Base-by-base conservation (phyloP, 2,113 vertebrate species). In the Indicator maculatus region DNA sequence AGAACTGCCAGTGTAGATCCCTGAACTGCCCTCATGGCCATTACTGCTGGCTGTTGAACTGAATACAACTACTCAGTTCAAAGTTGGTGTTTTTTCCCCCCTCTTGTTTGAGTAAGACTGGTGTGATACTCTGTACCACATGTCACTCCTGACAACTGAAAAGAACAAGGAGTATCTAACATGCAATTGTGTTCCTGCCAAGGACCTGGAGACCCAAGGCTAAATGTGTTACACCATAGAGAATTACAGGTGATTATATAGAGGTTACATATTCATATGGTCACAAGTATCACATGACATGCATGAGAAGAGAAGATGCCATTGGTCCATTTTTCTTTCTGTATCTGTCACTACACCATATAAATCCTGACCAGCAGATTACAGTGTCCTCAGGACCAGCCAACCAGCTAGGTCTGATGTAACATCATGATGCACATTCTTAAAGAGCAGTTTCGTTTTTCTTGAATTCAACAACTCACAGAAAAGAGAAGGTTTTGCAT, bases 191-290 rank as follows among this genome's bases (percentile, higher is more conserved):
- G 28, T 86, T 77, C 41, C 83, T 83, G 83, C 52, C 55, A 55
- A 85, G 78, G 79, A 80, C 36, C 61, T 36, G 38, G 38, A 89
- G 79, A 91, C 75, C 75, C 88, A 96, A 64, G 72, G 74, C 83
- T 59, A 82, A 55, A 31, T 63, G 53, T 41, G 74, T 93, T 80
- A 91, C 84, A 89, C 63, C 84, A 87, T 1, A 73, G 56, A 78
- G 59, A 70, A 63, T 59, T 91, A 79, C 36, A 73, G 63, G 71
- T 50, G 77, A 66, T 89, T 88, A 69, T 60, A 75, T 39, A 72
- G 74, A 76, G 87, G 38, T 31, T 89, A 79, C 9, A 39, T 24
- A 63, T 69, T 80, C 66, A 55, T 55, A 89, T 28, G 30, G 50
- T 87, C 82, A 61, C 45, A 83, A 65, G 27, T 30, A 69, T 69